A percentile compares a stretch with the other conserved stretches of the same genome.
These are phyloP conservation scores for Epizoanthus scotinus DNA, from an alignment of 92 coral and sea anemone species.

Conservation along the genomic window DNA sequence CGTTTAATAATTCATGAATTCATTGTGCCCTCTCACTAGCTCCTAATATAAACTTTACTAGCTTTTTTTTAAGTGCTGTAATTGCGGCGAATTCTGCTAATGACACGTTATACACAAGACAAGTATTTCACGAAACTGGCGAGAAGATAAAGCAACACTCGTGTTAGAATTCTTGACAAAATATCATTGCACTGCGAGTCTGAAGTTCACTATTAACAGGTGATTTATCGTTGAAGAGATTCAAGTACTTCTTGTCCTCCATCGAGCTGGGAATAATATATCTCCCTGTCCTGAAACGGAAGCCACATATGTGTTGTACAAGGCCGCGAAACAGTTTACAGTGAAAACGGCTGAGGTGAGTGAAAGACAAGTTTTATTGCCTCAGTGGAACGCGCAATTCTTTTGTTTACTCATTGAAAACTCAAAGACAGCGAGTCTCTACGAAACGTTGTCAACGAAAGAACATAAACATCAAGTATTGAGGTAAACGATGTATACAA, in stretches of 20 bases:
- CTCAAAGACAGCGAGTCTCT: neutral
- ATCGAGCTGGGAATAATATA: neutral
- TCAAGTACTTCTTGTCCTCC: neutral
- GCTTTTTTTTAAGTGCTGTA: neutral
- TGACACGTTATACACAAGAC: neutral
- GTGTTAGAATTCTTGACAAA: too few relatives aligned
- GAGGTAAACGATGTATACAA: neutral
- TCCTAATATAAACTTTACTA: neutral
- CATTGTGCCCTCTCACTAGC: conserved; percentile 6
- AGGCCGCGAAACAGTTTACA: neutral
- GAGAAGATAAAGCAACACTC: too few relatives aligned
- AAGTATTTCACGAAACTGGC: too few relatives aligned
- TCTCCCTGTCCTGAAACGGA: neutral
- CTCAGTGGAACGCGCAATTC: neutral
- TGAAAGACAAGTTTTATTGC: neutral
- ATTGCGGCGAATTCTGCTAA: neutral
- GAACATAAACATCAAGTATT: neutral
- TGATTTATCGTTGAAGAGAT: neutral
- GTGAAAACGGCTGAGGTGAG: neutral
- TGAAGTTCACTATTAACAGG: neutral
- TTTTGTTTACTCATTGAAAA: conserved; percentile 11
- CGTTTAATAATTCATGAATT: conserved; percentile 1
- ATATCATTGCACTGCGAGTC: too few relatives aligned
- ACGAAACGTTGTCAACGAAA: neutral
- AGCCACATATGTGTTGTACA: neutral